Base-by-base conservation (phyloP, 2,797 vertebrate species). In the Mastacembelus armatus region DNA sequence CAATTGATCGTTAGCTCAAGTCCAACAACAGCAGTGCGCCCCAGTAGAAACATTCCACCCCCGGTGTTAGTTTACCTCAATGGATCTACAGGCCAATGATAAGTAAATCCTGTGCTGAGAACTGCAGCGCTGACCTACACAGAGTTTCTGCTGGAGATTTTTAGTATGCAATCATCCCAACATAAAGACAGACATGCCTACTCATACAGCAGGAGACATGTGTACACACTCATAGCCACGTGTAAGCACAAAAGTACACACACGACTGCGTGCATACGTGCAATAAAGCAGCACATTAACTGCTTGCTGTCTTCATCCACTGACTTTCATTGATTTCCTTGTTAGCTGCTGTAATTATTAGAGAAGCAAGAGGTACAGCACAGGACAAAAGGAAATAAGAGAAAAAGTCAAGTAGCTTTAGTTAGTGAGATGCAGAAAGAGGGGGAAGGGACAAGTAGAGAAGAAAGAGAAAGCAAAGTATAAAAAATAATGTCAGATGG, bases 261-360 rank as follows among this genome's bases (percentile, higher is more conserved):
- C 12, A 42, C 6, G 33, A 2, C 18, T n/a, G n/a, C 26, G 7
- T 29, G 30, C 32, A 29, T 22, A 38, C 9, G 39, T 0, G 3
- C 38, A 58, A 7, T 55, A 45, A 55, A 48, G 35, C 45, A 40
- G 30, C n/a, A 4, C 19, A 43, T 54, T 56, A 73, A 73, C 64
- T 72, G 49, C 45, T 1, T 72, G 49, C 45, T 1, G 3, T 65
- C 39, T 61, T 51, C 45, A 57, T 63, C 33, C 4, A 9, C 19
- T 44, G 55, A 67, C 61, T 68, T 61, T 69, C 58, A 79, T 56
- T 40, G 47, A 79, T 78, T 68, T 71, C 29, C 54, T 67, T 72
- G 39, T 79, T 73, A 71, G 65, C 30, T 48, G 19, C 51, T 64
- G 51, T 80, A 83, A 84, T 77, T 72, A 80, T 73, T 65, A 57